Base-by-base conservation (phyloP, 2,888 invertebrate genomes). In the Pyrrhosoma nymphula region DNA sequence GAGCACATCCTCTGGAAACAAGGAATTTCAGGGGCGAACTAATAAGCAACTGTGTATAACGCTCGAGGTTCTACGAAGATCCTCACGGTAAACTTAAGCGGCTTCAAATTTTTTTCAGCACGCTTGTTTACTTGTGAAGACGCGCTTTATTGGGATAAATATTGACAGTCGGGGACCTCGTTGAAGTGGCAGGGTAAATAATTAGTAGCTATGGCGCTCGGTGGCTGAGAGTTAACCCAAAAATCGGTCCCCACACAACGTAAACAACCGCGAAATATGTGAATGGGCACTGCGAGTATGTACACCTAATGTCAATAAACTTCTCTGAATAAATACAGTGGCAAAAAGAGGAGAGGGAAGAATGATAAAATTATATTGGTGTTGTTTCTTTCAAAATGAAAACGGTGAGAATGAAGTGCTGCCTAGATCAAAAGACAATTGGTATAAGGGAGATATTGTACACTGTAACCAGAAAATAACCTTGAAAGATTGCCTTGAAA, bases 121-220 rank as follows among this genome's bases (percentile, higher is more conserved):
- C 35, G 82, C 82, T 23, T 82, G 82, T 82, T 82, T 30, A 82
- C 82, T 82, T 35, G 82, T 35, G 82, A 82, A 35, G 35, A 35
- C 82, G 35, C 82, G 82, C 82, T 82, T 82, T 82, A 82, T 82
- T 82, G 82, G 82, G 82, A 82, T 82, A 82, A 82, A 82, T 82
- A 82, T 82, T 82, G 82, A 82, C 82, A 82, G 35, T 82, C 82
- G 35, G 82, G 82, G 82, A 82, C 82, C 35, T 82, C 82, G 82
- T 82, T 82, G 82, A 82, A 82, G 82, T 35, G 82, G 82, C 82
- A 35, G 82, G 82, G 82, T 82, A 82, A 82, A 82, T 82, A 82
- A 82, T 82, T 82, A 82, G 82, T 35, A 82, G 82, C 82, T 82
- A 14, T 30, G 82, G 82, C 82, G 82, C 35, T 82, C 16, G 82